Percentiles rank a stretch among this genome's conserved stretches.
These are phyloP conservation scores for Zygogramma bicolorata DNA, from an alignment of 2,888 invertebrate genomes.

Conservation along the genomic window DNA sequence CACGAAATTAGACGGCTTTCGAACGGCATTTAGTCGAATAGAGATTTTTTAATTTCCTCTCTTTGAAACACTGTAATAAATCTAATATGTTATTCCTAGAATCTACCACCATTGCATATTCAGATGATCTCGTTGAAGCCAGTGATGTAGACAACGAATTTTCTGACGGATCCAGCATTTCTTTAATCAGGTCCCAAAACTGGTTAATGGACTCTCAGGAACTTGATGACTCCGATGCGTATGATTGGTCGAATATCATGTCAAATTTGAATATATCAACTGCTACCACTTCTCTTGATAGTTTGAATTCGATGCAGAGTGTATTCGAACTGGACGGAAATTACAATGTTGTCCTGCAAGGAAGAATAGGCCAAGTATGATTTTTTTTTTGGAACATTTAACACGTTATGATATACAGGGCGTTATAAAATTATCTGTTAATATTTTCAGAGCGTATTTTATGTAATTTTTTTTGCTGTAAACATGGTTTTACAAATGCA, in stretches of 20 bases:
- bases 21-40: no score
- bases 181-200: slow-evolving; percentile 37
- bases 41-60: no score
- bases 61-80: no score
- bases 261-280: slow-evolving; percentile 62
- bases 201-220: slow-evolving; percentile 46
- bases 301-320: slow-evolving; percentile 68
- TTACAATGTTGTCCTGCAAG: slow-evolving; percentile 72
- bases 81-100: slow-evolving; percentile 21
- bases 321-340: slow-evolving; percentile 72
- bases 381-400: slow-evolving; percentile 14
- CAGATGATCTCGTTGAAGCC: slow-evolving; percentile 39
- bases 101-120: slow-evolving; percentile 29
- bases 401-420: no score
- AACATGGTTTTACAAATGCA: no score
- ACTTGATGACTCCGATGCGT: slow-evolving; percentile 62
- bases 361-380: slow-evolving; percentile 72
- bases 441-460: no score
- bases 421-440: no score
- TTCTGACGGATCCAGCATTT: slow-evolving; percentile 51
- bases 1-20: no score
- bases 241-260: slow-evolving; percentile 63
- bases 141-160: slow-evolving; percentile 54
- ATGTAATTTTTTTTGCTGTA: no score
- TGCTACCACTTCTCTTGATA: slow-evolving; percentile 63